Percentiles rank a stretch among this genome's conserved stretches.
Evolutionary conservation across 2,888 invertebrate species (phyloP).

Genomic region (Philonicus albiceps): DNA sequence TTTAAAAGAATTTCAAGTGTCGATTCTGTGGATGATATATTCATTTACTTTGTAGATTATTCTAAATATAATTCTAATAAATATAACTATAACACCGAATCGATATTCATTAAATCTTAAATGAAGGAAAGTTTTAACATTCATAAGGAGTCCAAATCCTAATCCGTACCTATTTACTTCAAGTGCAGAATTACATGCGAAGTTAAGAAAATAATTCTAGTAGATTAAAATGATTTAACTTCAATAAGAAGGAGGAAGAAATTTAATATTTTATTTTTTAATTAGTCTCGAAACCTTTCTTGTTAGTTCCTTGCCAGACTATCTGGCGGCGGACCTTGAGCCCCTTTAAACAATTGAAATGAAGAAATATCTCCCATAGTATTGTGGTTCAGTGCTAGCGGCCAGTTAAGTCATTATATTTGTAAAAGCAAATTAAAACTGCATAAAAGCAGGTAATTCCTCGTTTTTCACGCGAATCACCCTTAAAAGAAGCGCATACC

Average conservation of each 20-base stretch:
- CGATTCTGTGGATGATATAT: too few relatives aligned
- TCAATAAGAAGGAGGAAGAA: background rate
- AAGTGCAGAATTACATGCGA: background rate
- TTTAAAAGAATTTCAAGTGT: too few relatives aligned
- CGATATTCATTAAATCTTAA: too few relatives aligned
- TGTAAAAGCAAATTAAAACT: background rate
- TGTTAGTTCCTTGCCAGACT: background rate
- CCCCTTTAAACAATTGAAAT: constrained; percentile 2
- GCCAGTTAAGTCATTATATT: background rate
- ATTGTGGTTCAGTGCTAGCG: background rate
- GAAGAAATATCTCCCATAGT: background rate
- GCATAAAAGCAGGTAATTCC: background rate
- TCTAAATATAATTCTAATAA: too few relatives aligned
- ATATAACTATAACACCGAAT: too few relatives aligned
- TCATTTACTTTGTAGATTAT: too few relatives aligned
- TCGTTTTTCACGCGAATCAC: background rate
- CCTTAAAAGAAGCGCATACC: background rate
- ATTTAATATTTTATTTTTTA: background rate
- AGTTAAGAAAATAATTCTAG: background rate
- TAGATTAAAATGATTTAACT: background rate
- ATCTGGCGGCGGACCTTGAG: background rate
- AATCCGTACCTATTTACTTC: too few relatives aligned
- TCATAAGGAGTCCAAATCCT: too few relatives aligned
- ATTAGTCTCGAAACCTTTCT: background rate
- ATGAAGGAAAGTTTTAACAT: too few relatives aligned